Percentiles rank a stretch among this genome's conserved stretches.
These are phyloP conservation scores for Myrmecobius fasciatus DNA, from an alignment of 2,113 vertebrate species.

Conservation along the genomic window DNA sequence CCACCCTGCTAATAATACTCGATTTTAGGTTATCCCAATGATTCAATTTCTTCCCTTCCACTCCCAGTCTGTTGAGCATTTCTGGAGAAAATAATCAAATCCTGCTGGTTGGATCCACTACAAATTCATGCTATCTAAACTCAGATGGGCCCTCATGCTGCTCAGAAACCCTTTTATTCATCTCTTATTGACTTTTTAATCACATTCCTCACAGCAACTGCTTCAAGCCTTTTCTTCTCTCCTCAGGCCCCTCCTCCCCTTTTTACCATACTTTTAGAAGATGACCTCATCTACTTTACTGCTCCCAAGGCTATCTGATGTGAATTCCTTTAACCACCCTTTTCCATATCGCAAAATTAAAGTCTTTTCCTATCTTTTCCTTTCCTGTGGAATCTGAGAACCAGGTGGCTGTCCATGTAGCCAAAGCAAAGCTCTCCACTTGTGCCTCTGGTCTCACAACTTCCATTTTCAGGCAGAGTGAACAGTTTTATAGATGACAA, in stretches of 20 bases:
- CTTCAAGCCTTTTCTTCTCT: background rate
- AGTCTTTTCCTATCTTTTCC: background rate
- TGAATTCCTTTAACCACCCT: background rate
- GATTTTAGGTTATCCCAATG: background rate
- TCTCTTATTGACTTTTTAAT: constrained; percentile 6
- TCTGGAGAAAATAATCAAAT: constrained; percentile 3
- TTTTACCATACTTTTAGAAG: background rate
- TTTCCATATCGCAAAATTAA: background rate
- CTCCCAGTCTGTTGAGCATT: constrained; percentile 1
- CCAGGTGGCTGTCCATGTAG: background rate
- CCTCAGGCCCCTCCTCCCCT: background rate
- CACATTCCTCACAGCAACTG: constrained; percentile 1
- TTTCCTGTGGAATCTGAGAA: background rate
- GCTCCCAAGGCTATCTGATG: background rate
- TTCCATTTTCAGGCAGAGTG: background rate
- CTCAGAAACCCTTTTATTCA: background rate
- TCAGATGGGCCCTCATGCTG: constrained; percentile 2
- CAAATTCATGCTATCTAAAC: constrained; percentile 5
- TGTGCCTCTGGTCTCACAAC: background rate
- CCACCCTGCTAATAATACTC: background rate
- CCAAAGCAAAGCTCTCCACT: background rate
- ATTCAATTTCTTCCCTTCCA: constrained; percentile 2
- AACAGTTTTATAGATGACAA: background rate
- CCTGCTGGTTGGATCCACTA: constrained; percentile 3
- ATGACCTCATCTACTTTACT: background rate